These are phyloP conservation scores for Pyrrhosoma nymphula DNA, from an alignment of 2,888 invertebrate genomes.

Conservation along the genomic window DNA sequence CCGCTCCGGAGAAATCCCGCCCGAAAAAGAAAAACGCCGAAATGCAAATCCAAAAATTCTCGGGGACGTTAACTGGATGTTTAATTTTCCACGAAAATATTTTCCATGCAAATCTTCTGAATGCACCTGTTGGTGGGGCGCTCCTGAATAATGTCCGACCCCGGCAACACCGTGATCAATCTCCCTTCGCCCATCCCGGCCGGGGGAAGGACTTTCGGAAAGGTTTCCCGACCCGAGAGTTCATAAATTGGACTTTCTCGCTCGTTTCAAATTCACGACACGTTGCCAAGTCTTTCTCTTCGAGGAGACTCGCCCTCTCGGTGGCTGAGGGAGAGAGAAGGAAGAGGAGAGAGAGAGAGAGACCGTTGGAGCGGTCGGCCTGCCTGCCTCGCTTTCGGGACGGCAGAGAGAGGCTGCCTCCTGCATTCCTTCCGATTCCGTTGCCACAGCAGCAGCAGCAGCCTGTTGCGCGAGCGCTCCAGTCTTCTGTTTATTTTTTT, in stretches of 20 bases:
- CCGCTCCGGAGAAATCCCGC: not conserved
- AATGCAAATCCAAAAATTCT: not conserved
- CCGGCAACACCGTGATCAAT: not conserved
- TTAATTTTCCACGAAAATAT: not conserved
- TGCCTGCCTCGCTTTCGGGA: not conserved
- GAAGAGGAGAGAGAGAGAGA: not conserved
- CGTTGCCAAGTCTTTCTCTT: constrained; percentile 61
- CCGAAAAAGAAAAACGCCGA: not conserved
- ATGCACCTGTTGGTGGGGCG: not conserved
- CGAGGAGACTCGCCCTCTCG: not conserved
- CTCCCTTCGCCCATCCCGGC: not conserved
- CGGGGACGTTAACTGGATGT: not conserved
- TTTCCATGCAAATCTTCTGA: not conserved
- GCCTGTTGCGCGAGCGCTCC: constrained; percentile 4
- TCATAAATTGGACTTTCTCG: constrained; percentile 63
- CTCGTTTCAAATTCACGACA: constrained; percentile 62
- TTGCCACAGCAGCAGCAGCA: not conserved
- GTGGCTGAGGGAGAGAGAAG: too few relatives aligned
- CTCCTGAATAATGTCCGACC: not conserved
- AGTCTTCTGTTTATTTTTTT: not conserved
- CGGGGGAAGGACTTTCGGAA: not conserved
- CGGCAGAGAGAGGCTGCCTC: constrained; percentile 9
- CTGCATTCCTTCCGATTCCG: constrained; percentile 45
- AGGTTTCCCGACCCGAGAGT: constrained; percentile 60
- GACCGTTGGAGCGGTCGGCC: not conserved